Percentiles rank a stretch among this genome's conserved stretches.
phyloP scores from a whole-genome alignment of 2,113 vertebrate species.

The Electrona antarctica region DNA sequence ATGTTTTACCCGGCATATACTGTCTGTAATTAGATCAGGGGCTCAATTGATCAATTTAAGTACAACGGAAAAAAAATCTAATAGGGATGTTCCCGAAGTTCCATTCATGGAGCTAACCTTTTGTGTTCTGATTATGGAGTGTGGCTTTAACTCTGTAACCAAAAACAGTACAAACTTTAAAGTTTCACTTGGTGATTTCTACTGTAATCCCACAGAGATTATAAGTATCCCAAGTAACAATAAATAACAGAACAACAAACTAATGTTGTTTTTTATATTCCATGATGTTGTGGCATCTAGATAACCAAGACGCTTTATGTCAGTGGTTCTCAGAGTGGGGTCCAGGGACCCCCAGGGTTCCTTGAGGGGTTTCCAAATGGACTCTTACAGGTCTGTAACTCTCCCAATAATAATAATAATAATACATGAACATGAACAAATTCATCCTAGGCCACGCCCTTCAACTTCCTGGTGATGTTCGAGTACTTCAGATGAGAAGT shows the following conservation, averaged over 20 bases:
- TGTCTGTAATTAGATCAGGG: background rate
- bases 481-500: background rate
- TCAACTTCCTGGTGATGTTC: background rate
- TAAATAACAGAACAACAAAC: too few relatives aligned
- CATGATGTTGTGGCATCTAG: too few relatives aligned
- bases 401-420: too few relatives aligned
- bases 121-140: background rate
- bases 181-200: background rate
- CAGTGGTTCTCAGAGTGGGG: background rate
- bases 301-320: too few relatives aligned
- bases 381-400: too few relatives aligned
- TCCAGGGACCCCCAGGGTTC: too few relatives aligned
- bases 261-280: too few relatives aligned
- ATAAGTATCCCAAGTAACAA: too few relatives aligned
- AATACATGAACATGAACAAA: background rate
- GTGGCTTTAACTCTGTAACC: background rate
- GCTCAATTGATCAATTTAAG: background rate
- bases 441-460: background rate
- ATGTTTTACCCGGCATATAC: background rate
- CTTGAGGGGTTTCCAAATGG: too few relatives aligned
- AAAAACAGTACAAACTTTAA: background rate
- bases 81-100: too few relatives aligned
- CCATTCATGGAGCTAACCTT: background rate
- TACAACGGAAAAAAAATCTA: background rate
- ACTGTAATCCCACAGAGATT: too few relatives aligned